Evolutionary conservation across 2,888 invertebrate species (phyloP).

Genomic region (Philereme transversata): DNA sequence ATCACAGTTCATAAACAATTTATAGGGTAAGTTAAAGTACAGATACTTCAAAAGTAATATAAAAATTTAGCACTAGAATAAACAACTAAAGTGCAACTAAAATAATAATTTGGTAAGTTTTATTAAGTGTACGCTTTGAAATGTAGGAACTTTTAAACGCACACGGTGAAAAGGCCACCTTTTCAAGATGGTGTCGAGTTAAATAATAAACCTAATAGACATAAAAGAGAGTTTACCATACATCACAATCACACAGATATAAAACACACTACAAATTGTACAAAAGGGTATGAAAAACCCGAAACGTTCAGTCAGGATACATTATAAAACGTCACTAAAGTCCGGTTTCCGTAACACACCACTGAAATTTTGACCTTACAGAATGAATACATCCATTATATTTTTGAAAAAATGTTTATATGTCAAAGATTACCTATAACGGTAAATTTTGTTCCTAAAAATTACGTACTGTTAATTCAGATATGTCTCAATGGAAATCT

Average conservation of each 20-base stretch:
- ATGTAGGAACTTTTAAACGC: conserved; percentile 75
- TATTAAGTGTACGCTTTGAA: conserved; percentile 63
- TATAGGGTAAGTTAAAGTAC: conserved; percentile 72
- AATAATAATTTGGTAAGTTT: conserved; percentile 78
- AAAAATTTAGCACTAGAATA: conserved; percentile 58
- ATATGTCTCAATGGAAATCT: no score
- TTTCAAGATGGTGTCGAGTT: conserved; percentile 56
- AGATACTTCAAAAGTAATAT: conserved; percentile 71
- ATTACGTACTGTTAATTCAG: no score
- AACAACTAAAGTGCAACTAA: conserved; percentile 63
- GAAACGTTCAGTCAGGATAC: conserved; percentile 69
- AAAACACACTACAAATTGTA: conserved; percentile 64
- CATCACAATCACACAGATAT: conserved; percentile 49
- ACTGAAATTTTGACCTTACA: conserved; percentile 6
- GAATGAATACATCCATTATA: no score
- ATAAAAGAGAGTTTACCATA: conserved; percentile 45
- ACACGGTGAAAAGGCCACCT: conserved; percentile 56
- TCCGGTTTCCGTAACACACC: conserved; percentile 12
- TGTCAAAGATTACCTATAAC: no score
- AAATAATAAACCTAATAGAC: conserved; percentile 36
- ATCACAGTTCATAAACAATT: conserved; percentile 84
- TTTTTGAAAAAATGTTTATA: no score
- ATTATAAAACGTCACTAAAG: conserved; percentile 56
- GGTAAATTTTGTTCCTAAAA: no score
- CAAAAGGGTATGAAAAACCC: conserved; percentile 56